Evolutionary conservation across 2,113 vertebrate species (phyloP).

Genomic region (Amblyopsis rosae): DNA sequence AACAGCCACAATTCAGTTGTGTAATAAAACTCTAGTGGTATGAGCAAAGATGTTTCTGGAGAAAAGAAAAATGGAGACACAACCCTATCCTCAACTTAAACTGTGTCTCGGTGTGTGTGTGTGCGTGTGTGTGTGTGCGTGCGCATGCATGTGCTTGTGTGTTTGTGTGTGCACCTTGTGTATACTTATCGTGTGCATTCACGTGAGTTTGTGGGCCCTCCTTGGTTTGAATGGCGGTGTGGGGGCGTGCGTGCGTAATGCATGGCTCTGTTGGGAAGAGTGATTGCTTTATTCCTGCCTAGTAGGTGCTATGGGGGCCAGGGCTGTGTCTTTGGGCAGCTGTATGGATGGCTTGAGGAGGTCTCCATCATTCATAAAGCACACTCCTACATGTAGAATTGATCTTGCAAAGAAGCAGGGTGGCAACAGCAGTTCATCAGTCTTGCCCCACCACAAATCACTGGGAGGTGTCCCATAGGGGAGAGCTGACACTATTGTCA

Average conservation of each 20-base stretch:
- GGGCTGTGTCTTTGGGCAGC: slow-evolving; percentile 73
- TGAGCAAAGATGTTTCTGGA: slow-evolving; percentile 19
- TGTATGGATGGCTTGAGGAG: slow-evolving; percentile 77
- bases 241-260: slow-evolving; percentile 64
- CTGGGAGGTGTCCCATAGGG: slow-evolving; percentile 54
- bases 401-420: slow-evolving; percentile 77
- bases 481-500: slow-evolving; percentile 73
- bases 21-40: slow-evolving; percentile 6
- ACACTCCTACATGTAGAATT: slow-evolving; percentile 74
- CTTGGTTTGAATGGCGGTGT: slow-evolving; percentile 31
- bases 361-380: slow-evolving; percentile 80
- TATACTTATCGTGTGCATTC: slow-evolving; percentile 62
- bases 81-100: background rate
- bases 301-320: slow-evolving; percentile 64
- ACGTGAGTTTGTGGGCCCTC: slow-evolving; percentile 30
- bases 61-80: slow-evolving; percentile 22
- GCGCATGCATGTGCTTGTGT: background rate
- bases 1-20: slow-evolving; percentile 1
- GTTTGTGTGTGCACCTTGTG: slow-evolving; percentile 30
- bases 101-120: slow-evolving; percentile 13
- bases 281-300: slow-evolving; percentile 75
- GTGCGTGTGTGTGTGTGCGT: background rate
- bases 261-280: slow-evolving; percentile 66
- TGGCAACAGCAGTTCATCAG: slow-evolving; percentile 79
- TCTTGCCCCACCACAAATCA: slow-evolving; percentile 74